Evolutionary conservation across 2,797 vertebrate genomes (phyloP).

Genomic region (Halcyon smyrnensis): DNA sequence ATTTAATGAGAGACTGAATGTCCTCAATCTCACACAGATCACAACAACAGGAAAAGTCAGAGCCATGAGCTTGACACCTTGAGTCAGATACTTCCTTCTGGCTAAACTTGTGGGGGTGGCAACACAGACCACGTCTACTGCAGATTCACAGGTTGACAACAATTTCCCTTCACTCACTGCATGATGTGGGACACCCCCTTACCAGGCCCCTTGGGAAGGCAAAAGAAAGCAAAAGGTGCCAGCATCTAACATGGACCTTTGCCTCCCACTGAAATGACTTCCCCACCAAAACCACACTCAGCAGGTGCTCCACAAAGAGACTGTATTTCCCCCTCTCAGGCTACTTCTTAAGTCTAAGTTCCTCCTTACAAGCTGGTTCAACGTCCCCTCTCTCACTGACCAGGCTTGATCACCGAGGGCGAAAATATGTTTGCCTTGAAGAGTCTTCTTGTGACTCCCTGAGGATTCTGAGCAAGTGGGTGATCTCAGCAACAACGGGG

Average conservation of each 20-base stretch:
- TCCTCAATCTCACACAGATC: background rate
- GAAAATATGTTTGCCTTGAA: background rate
- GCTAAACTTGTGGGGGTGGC: fast-evolving
- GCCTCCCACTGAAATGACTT: background rate
- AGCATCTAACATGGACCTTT: background rate
- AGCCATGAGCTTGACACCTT: background rate
- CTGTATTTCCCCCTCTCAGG: background rate
- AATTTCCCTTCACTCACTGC: background rate
- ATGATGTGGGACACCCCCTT: background rate
- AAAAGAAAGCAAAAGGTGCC: background rate
- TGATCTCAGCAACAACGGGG: background rate
- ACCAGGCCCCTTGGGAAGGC: background rate
- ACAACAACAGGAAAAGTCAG: background rate
- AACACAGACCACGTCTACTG: background rate
- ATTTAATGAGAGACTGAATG: background rate
- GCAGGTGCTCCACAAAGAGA: too few relatives aligned
- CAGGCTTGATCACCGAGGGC: background rate
- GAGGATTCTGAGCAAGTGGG: background rate
- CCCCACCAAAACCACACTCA: background rate
- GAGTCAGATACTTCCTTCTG: background rate
- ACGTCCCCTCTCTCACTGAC: background rate
- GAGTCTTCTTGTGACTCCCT: background rate
- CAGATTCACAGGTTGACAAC: background rate
- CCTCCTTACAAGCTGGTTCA: background rate
- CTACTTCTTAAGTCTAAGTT: background rate